Percentiles rank a stretch among this genome's conserved stretches.
phyloP scores from a whole-genome alignment of 2,888 invertebrate species.

The Cataglyphis livida region DNA sequence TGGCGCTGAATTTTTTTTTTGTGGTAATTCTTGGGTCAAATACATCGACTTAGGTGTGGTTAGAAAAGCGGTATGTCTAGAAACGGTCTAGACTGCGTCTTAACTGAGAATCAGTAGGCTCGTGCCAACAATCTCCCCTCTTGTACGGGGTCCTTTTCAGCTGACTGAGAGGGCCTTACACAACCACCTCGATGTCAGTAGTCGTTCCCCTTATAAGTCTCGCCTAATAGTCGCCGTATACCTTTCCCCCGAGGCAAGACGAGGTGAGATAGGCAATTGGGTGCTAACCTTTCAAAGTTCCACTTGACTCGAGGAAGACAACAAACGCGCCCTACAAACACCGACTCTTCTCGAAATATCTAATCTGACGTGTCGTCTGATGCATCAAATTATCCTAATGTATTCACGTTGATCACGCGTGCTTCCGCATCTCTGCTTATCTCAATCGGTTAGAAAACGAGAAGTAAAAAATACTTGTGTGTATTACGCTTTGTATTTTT shows the following conservation, averaged over 20 bases:
- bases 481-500: background rate
- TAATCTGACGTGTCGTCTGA: background rate
- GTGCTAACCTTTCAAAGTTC: background rate
- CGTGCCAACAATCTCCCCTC: too few relatives aligned
- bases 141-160: too few relatives aligned
- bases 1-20: too few relatives aligned
- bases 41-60: too few relatives aligned
- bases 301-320: constrained; percentile 5
- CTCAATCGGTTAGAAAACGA: background rate
- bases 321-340: background rate
- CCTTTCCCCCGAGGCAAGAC: background rate
- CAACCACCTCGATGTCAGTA: background rate
- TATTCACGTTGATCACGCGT: background rate
- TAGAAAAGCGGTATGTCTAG: too few relatives aligned
- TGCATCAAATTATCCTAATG: background rate
- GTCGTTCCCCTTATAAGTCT: background rate
- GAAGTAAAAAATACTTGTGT: background rate
- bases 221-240: background rate
- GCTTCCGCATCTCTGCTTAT: background rate
- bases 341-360: background rate
- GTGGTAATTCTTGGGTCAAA: too few relatives aligned
- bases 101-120: too few relatives aligned
- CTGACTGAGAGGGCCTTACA: too few relatives aligned
- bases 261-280: background rate
- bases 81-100: too few relatives aligned